Conservation (phyloP, 1,140 invertebrate genomes). For the Solen grandis region DNA sequence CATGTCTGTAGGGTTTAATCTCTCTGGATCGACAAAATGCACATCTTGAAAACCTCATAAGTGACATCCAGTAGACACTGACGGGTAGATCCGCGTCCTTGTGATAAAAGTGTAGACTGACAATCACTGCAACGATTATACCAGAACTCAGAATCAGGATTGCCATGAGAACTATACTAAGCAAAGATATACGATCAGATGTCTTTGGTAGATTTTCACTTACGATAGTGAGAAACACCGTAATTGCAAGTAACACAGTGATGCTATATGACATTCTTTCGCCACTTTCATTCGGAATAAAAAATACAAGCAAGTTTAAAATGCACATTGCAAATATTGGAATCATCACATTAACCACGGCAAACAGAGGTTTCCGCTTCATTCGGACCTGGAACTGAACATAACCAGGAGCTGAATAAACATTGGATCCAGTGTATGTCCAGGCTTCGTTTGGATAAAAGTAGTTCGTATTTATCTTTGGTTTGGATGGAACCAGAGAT, state of each 20-base stretch:
- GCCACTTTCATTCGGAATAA: conserved; percentile 25
- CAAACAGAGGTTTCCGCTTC: neutral
- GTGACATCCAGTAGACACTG: too few relatives aligned
- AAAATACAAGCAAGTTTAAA: conserved; percentile 28
- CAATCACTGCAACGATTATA: too few relatives aligned
- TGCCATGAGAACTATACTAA: too few relatives aligned
- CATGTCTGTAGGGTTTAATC: too few relatives aligned
- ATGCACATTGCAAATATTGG: conserved; percentile 2
- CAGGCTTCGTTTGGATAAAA: neutral
- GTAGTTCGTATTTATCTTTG: neutral
- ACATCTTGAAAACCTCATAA: too few relatives aligned
- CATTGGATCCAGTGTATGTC: neutral
- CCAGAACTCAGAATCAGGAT: too few relatives aligned
- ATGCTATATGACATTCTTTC: conserved; percentile 29
- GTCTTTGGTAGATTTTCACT: neutral
- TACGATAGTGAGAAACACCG: conserved; percentile 38
- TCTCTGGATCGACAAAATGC: too few relatives aligned
- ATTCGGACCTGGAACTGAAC: too few relatives aligned
- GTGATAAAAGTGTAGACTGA: too few relatives aligned
- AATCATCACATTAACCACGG: conserved; percentile 4
- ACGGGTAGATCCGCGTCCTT: too few relatives aligned
- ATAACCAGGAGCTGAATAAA: neutral
- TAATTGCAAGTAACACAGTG: conserved; percentile 27
- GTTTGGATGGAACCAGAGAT: neutral
- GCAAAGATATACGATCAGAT: neutral